Evolutionary conservation across 2,797 vertebrate genomes (phyloP), one percentile per base, ranked within the genome.

Genomic region (Lagorchestes hirsutus): DNA sequence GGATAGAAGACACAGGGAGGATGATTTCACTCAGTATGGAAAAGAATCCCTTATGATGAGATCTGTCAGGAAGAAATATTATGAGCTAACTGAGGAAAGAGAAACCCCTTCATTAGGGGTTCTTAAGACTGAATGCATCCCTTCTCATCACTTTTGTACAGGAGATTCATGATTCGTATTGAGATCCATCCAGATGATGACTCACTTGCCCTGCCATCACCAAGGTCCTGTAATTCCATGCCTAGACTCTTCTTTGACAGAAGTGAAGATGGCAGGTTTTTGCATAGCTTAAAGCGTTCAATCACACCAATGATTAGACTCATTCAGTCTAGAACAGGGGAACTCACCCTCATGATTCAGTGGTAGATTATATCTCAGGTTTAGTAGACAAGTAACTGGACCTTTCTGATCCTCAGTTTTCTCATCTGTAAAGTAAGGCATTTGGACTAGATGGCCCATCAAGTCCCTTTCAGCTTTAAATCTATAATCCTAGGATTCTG

Each of bases 311-410:
- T 54, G 29, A 29, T 52, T 2, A 40, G 93, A 59, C 5, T 82
- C 0, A 12, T 12, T 31, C 24, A 52, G 6, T 31, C 16, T 1
- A 3, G 52, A 54, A 4, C 52, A 13, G 55, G n/a, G 31, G 56
- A 28, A 5, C n/a, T 62, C 1, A 28, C 54, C 9, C 0, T 34
- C 12, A 2, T 8, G 5, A 8, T 46, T 34, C 4, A 31, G 3
- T 10, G 11, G 22, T 1, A 0, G 40, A 50, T 87, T 46, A 50
- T 50, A 50, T 46, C 22, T 87, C 18, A 82, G n/a, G n/a, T 82
- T 82, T 82, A 24, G n/a, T 24, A 46, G 40, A n/a, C 22, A 87
- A 50, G 22, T 12, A 87, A 87, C 8, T 87, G 74, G 40, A 50
- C 74, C 22, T 87, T 87, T 46, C 8, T 46, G 40, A 22, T 40